phyloP scores from a whole-genome alignment of 2,113 vertebrate genomes.

The Anser brachyrhynchus region DNA sequence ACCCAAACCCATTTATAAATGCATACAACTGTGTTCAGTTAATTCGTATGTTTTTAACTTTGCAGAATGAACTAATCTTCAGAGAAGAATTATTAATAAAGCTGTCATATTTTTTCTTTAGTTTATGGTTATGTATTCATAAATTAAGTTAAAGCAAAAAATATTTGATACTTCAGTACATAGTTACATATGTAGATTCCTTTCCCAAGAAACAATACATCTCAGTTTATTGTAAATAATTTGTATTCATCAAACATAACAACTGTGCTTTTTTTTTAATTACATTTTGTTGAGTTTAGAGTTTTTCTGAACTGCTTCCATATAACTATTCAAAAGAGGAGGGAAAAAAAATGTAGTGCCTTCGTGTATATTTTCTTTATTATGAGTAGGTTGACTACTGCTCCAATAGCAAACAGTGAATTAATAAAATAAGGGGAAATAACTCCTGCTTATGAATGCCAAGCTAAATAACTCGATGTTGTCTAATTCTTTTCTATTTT shows the following conservation, averaged over 20 bases:
- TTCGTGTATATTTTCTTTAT: slow-evolving; percentile 40
- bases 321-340: slow-evolving; percentile 22
- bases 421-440: slow-evolving; percentile 51
- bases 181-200: not conserved
- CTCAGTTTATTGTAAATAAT: not conserved
- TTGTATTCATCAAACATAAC: not conserved
- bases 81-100: not conserved
- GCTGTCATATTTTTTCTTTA: not conserved
- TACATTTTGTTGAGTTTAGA: slow-evolving; percentile 50
- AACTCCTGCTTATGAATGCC: not conserved
- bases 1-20: not conserved
- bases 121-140: slow-evolving; percentile 7
- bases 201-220: not conserved
- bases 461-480: slow-evolving; percentile 5
- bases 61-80: not conserved
- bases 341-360: not conserved
- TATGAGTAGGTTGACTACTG: not conserved
- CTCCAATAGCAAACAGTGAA: slow-evolving; percentile 1
- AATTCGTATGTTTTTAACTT: not conserved
- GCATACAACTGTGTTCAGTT: not conserved
- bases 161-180: not conserved
- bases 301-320: slow-evolving; percentile 28
- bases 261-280: not conserved
- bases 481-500: not conserved
- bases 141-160: not conserved